These are phyloP conservation scores for Pampusana beccarii DNA, from an alignment of 2,113 vertebrate genomes.

Conservation along the genomic window DNA sequence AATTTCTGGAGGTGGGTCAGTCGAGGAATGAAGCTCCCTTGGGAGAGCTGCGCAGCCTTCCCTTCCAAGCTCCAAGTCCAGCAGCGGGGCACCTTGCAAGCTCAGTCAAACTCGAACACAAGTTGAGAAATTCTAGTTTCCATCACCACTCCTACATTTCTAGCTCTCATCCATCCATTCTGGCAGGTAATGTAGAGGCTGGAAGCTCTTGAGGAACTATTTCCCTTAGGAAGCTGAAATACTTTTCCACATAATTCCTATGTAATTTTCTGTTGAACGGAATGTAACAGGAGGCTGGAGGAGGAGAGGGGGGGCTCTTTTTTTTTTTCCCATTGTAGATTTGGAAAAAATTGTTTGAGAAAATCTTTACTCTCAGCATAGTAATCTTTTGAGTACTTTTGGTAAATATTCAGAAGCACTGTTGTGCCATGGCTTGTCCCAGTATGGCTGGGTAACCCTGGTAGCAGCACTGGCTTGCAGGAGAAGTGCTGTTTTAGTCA, in stretches of 20 bases:
- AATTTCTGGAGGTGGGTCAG: background rate
- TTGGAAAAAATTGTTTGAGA: background rate
- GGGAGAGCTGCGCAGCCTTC: background rate
- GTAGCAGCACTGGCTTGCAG: background rate
- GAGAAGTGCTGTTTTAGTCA: background rate
- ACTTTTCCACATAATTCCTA: background rate
- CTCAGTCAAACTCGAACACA: rapidly evolving
- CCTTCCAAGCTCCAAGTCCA: rapidly evolving
- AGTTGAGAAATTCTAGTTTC: background rate
- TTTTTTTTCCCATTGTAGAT: background rate
- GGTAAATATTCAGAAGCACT: background rate
- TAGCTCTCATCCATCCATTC: background rate
- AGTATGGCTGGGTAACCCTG: background rate
- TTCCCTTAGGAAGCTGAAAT: background rate
- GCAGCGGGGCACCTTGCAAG: rapidly evolving
- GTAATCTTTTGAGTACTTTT: background rate
- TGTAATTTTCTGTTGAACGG: background rate
- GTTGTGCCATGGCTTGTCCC: rapidly evolving
- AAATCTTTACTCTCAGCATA: background rate
- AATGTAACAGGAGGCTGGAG: background rate
- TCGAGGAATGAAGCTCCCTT: background rate
- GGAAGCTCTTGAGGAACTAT: background rate
- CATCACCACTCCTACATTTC: background rate
- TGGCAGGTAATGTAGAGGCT: background rate
- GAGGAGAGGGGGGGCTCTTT: rapidly evolving